Conservation (phyloP, 2,797 vertebrate species). For the Sphaeramia orbicularis region DNA sequence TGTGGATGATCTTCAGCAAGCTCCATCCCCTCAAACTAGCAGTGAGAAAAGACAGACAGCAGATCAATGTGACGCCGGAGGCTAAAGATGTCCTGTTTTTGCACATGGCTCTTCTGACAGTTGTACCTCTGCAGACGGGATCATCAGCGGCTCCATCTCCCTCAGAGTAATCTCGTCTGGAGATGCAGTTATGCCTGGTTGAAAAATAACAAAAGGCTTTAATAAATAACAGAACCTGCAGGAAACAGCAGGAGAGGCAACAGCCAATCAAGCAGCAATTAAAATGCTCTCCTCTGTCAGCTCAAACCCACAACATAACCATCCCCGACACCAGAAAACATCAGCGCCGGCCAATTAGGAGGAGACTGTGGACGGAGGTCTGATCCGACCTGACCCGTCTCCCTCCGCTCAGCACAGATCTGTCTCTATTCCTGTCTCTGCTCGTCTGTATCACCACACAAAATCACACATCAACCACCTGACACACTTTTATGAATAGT, state of each 20-base stretch:
- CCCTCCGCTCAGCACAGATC: not conserved
- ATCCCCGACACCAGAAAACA: conserved; percentile 12
- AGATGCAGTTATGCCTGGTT: conserved; percentile 74
- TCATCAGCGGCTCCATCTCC: conserved; percentile 51
- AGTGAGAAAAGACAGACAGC: conserved; percentile 1
- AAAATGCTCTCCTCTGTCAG: conserved; percentile 5
- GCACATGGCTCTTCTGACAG: not conserved
- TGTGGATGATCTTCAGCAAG: conserved; percentile 55
- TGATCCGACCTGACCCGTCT: conserved; percentile 14
- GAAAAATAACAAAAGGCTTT: conserved; percentile 4
- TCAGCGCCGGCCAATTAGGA: conserved; percentile 34
- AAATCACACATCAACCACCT: too few species aligned
- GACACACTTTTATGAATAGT: too few species aligned
- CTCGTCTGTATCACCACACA: not conserved
- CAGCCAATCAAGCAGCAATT: conserved; percentile 36
- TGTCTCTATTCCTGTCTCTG: not conserved
- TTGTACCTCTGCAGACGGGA: conserved; percentile 60
- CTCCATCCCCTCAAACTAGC: conserved; percentile 82
- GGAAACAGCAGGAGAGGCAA: conserved; percentile 15
- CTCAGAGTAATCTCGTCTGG: conserved; percentile 78
- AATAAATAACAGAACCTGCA: conserved; percentile 14
- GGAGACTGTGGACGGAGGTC: conserved; percentile 22
- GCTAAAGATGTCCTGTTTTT: not conserved
- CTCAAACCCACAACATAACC: conserved; percentile 6
- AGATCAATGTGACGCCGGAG: not conserved